Evolutionary conservation across 2,113 vertebrate species (phyloP), one percentile per base, ranked within the genome.

Genomic region (Megaceryle torquata): DNA sequence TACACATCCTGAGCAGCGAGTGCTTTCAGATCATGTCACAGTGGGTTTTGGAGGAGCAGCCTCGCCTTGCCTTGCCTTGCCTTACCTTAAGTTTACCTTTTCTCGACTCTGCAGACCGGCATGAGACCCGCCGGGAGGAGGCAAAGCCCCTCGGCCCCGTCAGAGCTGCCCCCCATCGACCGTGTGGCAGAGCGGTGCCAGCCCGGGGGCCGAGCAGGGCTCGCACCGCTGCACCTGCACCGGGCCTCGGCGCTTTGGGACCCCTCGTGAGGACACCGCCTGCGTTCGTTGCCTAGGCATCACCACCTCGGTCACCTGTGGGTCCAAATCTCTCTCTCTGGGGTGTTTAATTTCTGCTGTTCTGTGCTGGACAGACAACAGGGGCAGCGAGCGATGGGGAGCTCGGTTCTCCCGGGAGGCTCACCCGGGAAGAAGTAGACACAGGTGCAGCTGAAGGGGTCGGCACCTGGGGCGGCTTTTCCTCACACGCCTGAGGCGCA

Each of bases 21-120:
- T 2, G 15, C 63, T 24, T 3, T 19, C 46, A 41, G n/a, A 4
- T 2, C 12, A 4, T 1, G 2, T 2, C 54, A 5, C 0, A 0
- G 20, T 0, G 50, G 15, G 1, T 13, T 21, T 43, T 0, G 0
- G 50, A 46, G 10, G 31, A 25, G 51, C 65, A 21, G 67, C 70
- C 11, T 18, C 6, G 5, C 35, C 43, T 6, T 26, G 65, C 70
- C 14, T 17, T 10, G 6, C 35, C 35, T 6, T 24, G 5, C 35
- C 43, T 6, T 26, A 61, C 70, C 14, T 18, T 10, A 6, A 41
- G 39, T 41, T 41, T 41, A 41, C 35, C 35, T 6, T 24, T 11
- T n/a, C 48, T 50, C 5, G 13, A 1, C 20, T 5, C 9, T 5
- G 1, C 2, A 21, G 44, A 15, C 15, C 1, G 0, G 37, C 33